Evolutionary conservation across 2,888 invertebrate species (phyloP).

Genomic region (Athripsodes cinereus): DNA sequence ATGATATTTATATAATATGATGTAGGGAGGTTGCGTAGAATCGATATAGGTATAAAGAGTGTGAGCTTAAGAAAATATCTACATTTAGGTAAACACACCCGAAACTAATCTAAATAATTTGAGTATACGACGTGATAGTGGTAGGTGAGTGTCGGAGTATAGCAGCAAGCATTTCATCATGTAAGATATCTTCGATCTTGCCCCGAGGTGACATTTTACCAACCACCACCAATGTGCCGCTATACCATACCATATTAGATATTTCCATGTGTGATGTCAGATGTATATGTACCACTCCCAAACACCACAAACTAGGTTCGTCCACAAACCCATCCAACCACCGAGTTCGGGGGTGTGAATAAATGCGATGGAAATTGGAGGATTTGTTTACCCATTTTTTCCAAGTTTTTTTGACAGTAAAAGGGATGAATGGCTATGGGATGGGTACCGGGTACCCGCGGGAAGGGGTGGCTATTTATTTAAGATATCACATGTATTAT

Average conservation of each 20-base stretch:
- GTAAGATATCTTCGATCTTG: conserved; percentile 1
- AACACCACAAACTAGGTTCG: neutral
- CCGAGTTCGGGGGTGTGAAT: conserved; percentile 33
- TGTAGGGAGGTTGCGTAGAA: no score
- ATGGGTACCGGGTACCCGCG: conserved; percentile 14
- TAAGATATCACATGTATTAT: conserved; percentile 45
- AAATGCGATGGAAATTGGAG: conserved; percentile 55
- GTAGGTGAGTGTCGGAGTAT: neutral
- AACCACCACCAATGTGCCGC: neutral
- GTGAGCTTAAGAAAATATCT: no score
- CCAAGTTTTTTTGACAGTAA: conserved; percentile 51
- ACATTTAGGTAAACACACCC: neutral
- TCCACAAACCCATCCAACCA: no score
- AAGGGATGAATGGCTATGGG: conserved; percentile 35
- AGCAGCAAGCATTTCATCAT: neutral
- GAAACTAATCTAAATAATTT: neutral
- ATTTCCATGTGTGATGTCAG: conserved; percentile 6
- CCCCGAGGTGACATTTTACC: conserved; percentile 8
- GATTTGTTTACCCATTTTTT: conserved; percentile 54
- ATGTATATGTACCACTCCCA: neutral
- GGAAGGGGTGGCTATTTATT: conserved; percentile 43
- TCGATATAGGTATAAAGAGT: no score
- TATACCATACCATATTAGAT: neutral
- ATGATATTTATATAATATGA: no score
- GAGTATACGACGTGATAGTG: neutral